Conservation (phyloP, 2,888 invertebrate species). For the Leptodirus hochenwartii region DNA sequence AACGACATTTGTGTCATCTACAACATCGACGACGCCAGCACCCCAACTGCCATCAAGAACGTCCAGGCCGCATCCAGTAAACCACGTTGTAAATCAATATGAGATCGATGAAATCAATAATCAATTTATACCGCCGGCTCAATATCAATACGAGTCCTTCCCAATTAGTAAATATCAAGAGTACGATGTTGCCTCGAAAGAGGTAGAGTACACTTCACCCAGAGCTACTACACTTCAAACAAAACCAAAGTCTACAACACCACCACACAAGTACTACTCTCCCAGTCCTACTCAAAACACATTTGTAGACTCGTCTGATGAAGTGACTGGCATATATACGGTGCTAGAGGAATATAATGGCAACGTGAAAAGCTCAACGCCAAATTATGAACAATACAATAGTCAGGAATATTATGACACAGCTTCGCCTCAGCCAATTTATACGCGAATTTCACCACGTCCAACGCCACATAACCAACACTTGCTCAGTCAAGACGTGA, state of each 20-base stretch:
- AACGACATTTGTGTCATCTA: conserved; percentile 5
- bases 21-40: neutral
- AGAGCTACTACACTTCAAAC: neutral
- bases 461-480: conserved; percentile 6
- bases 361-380: no score
- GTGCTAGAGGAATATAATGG: no score
- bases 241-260: no score
- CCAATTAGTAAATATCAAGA: no score
- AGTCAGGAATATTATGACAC: neutral
- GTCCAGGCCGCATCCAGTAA: conserved; percentile 8
- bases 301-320: no score
- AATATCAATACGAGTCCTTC: no score
- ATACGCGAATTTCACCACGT: conserved; percentile 4
- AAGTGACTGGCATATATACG: no score
- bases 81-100: conserved; percentile 13
- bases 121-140: no score
- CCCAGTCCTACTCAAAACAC: conserved; percentile 7
- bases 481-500: conserved; percentile 6
- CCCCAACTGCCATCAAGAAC: conserved; percentile 6
- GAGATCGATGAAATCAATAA: conserved; percentile 15
- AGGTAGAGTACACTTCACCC: neutral
- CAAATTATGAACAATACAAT: neutral
- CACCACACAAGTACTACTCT: conserved; percentile 4
- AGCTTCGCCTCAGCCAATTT: conserved; percentile 6
- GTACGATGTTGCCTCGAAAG: neutral